phyloP scores from a whole-genome alignment of 2,888 invertebrate genomes.

The Hedya salicella region DNA sequence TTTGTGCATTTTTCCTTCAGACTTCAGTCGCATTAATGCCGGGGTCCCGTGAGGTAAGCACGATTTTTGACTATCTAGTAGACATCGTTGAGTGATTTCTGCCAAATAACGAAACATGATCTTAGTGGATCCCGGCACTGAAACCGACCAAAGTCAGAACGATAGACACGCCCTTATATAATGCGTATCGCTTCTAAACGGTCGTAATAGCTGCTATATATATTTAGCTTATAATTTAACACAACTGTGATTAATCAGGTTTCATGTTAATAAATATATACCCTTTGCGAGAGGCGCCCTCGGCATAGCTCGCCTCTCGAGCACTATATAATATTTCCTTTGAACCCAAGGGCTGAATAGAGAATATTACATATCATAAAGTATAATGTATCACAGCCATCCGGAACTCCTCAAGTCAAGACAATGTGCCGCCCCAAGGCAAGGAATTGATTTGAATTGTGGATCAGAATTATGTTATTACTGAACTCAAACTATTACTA shows the following conservation, averaged over 20 bases:
- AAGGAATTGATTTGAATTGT: not conserved
- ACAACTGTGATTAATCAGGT: conserved; percentile 6
- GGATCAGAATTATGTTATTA: not conserved
- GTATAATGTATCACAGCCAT: not conserved
- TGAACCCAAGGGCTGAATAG: not conserved
- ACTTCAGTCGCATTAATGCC: no score
- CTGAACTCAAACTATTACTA: not conserved
- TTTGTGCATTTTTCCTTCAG: no score
- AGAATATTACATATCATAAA: not conserved
- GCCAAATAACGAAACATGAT: no score
- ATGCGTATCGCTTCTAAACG: no score
- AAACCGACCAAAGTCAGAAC: no score
- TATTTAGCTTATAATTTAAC: not conserved
- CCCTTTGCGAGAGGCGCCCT: not conserved
- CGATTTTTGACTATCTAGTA: no score
- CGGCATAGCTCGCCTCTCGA: not conserved
- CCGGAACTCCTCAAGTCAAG: not conserved
- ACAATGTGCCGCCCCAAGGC: not conserved
- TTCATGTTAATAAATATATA: not conserved
- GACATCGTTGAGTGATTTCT: no score
- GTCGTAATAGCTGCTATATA: no score
- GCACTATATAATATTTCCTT: not conserved
- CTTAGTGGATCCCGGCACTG: no score
- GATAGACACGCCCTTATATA: no score
- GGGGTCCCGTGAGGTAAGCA: no score